phyloP scores from a whole-genome alignment of 2,888 invertebrate genomes.

The Vesta saturnalis region DNA sequence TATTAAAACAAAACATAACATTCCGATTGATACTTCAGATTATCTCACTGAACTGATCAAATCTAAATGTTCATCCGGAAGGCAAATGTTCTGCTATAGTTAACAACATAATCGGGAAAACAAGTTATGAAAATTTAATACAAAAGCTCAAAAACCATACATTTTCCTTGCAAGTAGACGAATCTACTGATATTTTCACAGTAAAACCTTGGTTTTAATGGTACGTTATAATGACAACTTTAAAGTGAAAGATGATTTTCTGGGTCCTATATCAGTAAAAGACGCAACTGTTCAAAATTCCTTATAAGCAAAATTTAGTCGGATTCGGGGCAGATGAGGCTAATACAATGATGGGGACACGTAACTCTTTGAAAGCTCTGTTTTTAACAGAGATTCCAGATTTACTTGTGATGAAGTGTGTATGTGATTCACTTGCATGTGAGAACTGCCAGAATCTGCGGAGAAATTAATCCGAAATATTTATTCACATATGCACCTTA shows the following conservation, averaged over 20 bases:
- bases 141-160: too few relatives aligned
- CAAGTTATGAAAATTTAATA: too few relatives aligned
- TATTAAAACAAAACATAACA: background rate
- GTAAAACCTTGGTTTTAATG: background rate
- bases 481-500: background rate
- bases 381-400: background rate
- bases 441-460: background rate
- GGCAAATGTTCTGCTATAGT: background rate
- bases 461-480: background rate
- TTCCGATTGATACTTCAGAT: background rate
- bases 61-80: background rate
- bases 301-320: background rate
- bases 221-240: background rate
- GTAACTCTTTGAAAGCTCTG: background rate
- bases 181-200: background rate
- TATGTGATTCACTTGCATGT: background rate
- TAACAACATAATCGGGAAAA: too few relatives aligned
- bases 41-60: background rate
- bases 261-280: too few relatives aligned
- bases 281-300: background rate
- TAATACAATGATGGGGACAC: background rate
- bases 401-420: background rate
- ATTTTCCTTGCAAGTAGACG: too few relatives aligned
- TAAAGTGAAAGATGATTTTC: too few relatives aligned
- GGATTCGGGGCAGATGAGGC: background rate